Conservation (phyloP, 2,113 vertebrate genomes). For the Hippocampus barbouri region DNA sequence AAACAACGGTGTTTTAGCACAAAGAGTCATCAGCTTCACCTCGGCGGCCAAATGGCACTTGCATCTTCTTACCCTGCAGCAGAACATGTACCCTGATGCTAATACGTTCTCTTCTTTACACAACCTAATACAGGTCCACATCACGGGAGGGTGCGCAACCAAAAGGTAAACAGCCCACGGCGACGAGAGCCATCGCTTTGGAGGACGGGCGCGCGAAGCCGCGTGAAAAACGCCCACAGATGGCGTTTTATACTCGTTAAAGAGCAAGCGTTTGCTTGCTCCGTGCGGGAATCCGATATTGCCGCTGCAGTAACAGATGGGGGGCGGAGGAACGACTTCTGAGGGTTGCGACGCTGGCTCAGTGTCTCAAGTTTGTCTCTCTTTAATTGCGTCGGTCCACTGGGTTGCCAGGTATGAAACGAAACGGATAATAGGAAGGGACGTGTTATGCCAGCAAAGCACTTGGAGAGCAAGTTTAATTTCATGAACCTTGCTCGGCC, state of each 20-base stretch:
- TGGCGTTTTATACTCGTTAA: no score
- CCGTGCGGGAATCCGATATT: no score
- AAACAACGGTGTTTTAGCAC: background rate
- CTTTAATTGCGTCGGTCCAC: background rate
- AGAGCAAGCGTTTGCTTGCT: no score
- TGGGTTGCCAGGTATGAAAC: background rate
- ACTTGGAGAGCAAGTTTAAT: background rate
- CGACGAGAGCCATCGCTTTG: conserved; percentile 8
- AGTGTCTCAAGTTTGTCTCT: background rate
- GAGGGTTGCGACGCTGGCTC: background rate
- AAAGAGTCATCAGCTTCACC: background rate
- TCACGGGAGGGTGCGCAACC: conserved; percentile 5
- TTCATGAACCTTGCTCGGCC: background rate
- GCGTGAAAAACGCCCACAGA: no score
- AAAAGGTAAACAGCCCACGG: conserved; percentile 5
- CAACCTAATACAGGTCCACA: background rate
- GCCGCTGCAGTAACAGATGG: no score
- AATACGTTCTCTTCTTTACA: background rate
- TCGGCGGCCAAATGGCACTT: no score
- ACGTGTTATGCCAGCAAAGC: background rate
- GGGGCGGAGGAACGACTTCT: background rate
- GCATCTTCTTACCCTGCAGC: no score
- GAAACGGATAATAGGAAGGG: background rate
- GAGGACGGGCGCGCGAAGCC: background rate
- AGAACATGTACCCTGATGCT: background rate